A percentile compares a stretch with the other conserved stretches of the same genome.
These are phyloP conservation scores for Clusia tigrina DNA, from an alignment of 2,888 invertebrate species.

Conservation along the genomic window DNA sequence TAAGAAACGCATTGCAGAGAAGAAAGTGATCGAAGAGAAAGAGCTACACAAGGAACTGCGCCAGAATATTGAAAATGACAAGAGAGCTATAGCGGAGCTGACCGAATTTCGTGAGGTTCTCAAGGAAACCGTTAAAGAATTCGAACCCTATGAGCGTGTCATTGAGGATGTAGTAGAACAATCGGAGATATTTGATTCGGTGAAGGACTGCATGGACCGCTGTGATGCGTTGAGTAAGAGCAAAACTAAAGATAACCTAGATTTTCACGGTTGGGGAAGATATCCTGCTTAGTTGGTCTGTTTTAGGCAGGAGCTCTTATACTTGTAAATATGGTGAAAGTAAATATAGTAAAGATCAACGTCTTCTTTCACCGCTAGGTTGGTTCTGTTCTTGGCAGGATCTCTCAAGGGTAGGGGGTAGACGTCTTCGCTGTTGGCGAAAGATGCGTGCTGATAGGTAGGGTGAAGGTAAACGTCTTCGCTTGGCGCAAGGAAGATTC, in stretches of 20 bases:
- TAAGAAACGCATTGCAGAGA: slow-evolving; percentile 53
- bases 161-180: slow-evolving; percentile 56
- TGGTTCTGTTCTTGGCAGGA: no score
- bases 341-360: no score
- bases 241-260: neutral
- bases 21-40: slow-evolving; percentile 53
- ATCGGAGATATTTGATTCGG: slow-evolving; percentile 53
- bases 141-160: slow-evolving; percentile 58
- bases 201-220: slow-evolving; percentile 61
- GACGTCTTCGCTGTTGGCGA: no score
- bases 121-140: slow-evolving; percentile 51
- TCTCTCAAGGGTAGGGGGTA: no score
- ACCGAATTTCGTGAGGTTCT: slow-evolving; percentile 50
- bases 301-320: no score
- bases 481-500: no score
- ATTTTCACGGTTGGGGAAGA: neutral
- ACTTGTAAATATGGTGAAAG: no score
- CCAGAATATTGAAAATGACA: slow-evolving; percentile 46
- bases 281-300: no score
- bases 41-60: slow-evolving; percentile 46
- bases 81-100: slow-evolving; percentile 43
- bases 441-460: no score
- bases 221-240: slow-evolving; percentile 62
- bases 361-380: no score
- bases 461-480: no score